phyloP scores from a whole-genome alignment of 2,113 vertebrate species.

The Morone saxatilis region DNA sequence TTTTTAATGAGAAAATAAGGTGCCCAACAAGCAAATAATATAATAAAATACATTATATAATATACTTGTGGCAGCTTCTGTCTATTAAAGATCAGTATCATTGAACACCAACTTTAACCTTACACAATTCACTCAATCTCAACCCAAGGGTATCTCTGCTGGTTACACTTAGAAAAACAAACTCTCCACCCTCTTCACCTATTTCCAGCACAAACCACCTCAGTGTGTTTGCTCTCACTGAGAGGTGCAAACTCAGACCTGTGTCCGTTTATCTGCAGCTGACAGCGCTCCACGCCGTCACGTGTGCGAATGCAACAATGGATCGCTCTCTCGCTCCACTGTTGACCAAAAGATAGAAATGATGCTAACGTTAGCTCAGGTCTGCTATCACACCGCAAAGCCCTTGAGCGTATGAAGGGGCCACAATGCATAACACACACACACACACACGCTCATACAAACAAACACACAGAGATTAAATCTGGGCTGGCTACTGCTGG shows the following conservation, averaged over 20 bases:
- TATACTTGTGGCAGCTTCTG: background rate
- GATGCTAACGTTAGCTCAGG: constrained; percentile 71
- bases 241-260: constrained; percentile 52
- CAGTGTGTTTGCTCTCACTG: constrained; percentile 39
- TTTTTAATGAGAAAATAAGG: background rate
- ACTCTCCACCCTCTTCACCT: constrained; percentile 5
- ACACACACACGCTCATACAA: constrained; percentile 61
- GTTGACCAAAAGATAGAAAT: constrained; percentile 63
- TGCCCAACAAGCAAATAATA: background rate
- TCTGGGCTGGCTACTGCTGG: constrained; percentile 74
- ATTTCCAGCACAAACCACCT: constrained; percentile 29
- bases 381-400: constrained; percentile 57
- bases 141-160: constrained; percentile 14
- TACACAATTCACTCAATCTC: background rate
- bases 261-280: constrained; percentile 56
- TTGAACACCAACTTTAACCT: background rate
- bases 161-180: constrained; percentile 44
- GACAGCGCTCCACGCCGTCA: constrained; percentile 41
- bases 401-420: constrained; percentile 59
- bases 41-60: too few species aligned
- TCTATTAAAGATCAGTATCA: background rate
- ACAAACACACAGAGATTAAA: constrained; percentile 79
- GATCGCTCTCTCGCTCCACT: constrained; percentile 19
- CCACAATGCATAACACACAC: constrained; percentile 52
- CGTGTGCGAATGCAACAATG: constrained; percentile 45